These are phyloP conservation scores for Cyanoramphus novaezelandiae DNA, from an alignment of 2,113 vertebrate genomes.

Conservation along the genomic window DNA sequence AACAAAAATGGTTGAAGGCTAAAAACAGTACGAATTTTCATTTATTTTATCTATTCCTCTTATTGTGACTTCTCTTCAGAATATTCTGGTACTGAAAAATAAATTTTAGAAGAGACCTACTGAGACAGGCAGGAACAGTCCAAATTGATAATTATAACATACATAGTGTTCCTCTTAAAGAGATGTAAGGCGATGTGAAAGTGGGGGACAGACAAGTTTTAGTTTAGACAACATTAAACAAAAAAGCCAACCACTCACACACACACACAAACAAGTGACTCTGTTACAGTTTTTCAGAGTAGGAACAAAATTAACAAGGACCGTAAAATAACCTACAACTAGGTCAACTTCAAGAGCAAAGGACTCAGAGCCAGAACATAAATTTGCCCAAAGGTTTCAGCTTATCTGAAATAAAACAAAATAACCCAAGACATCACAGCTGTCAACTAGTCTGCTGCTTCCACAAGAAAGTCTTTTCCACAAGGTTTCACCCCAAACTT, in stretches of 20 bases:
- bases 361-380: not conserved
- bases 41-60: not conserved
- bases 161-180: not conserved
- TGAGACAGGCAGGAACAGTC: not conserved
- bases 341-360: not conserved
- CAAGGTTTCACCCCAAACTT: not conserved
- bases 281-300: not conserved
- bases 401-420: not conserved
- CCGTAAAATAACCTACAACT: not conserved
- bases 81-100: not conserved
- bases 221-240: no score
- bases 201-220: no score
- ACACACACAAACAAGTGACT: not conserved
- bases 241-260: not conserved
- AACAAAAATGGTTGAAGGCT: not conserved
- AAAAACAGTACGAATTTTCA: not conserved
- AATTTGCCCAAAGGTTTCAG: not conserved
- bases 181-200: not conserved
- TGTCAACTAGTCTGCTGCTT: not conserved
- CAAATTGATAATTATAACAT: not conserved
- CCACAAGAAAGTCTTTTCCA: not conserved
- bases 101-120: not conserved
- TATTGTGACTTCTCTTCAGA: not conserved
- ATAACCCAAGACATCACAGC: not conserved
- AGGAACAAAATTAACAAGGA: not conserved